Evolutionary conservation across 1,140 invertebrate species (phyloP).

Genomic region (Venturia canescens): DNA sequence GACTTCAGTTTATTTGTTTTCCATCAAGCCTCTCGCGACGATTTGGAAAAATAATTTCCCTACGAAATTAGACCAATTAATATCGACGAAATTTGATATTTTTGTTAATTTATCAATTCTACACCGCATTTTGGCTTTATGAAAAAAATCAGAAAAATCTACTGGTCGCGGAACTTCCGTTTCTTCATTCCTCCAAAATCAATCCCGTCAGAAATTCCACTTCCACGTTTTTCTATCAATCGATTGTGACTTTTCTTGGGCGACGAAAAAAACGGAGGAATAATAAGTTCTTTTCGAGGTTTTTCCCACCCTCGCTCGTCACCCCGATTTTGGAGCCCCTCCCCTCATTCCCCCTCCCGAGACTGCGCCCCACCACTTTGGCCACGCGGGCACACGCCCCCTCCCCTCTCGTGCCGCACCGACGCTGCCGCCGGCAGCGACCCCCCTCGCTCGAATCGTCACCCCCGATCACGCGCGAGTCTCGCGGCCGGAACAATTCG

Average conservation of each 20-base stretch:
- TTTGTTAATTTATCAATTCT: too few relatives aligned
- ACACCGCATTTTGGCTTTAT: too few relatives aligned
- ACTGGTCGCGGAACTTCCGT: too few relatives aligned
- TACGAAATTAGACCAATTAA: too few relatives aligned
- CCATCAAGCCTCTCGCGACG: too few relatives aligned
- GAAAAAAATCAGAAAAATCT: too few relatives aligned
- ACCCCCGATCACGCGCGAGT: slow-evolving; percentile 65
- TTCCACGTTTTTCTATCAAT: too few relatives aligned
- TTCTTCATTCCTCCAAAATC: too few relatives aligned
- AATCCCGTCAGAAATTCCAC: background rate
- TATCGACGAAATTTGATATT: too few relatives aligned
- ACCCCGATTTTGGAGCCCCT: slow-evolving; percentile 26
- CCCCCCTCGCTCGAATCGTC: slow-evolving; percentile 60
- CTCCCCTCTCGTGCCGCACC: slow-evolving; percentile 55
- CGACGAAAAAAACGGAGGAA: background rate
- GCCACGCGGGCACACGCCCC: slow-evolving; percentile 51
- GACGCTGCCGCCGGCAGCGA: slow-evolving; percentile 54
- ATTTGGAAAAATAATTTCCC: too few relatives aligned
- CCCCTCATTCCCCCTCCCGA: slow-evolving; percentile 11
- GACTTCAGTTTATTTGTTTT: too few relatives aligned
- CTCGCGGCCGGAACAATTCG: slow-evolving; percentile 61
- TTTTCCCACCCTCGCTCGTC: slow-evolving; percentile 36
- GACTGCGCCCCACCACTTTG: background rate
- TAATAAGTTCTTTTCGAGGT: slow-evolving; percentile 29
- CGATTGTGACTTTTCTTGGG: too few relatives aligned